These are phyloP conservation scores for Apotomis betuletana DNA, from an alignment of 2,888 invertebrate genomes.

Conservation along the genomic window DNA sequence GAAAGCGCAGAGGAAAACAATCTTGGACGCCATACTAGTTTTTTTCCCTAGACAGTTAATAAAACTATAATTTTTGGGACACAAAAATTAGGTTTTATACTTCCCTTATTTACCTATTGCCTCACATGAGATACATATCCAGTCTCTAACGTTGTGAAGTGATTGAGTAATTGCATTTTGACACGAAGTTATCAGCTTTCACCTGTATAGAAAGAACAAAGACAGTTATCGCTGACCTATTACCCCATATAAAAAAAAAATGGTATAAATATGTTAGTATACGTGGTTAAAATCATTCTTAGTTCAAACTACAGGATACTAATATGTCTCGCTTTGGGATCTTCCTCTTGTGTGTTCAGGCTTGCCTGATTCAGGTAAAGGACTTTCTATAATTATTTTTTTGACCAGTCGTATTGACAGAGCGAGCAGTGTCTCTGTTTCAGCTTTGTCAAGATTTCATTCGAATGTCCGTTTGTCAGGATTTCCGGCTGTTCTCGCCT, in stretches of 20 bases:
- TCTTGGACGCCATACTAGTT: background rate
- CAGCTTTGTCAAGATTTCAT: too few species aligned
- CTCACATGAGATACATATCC: too few species aligned
- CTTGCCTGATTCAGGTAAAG: slow-evolving; percentile 32
- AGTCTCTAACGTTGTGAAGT: too few species aligned
- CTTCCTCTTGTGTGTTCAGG: slow-evolving; percentile 9
- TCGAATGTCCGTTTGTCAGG: too few species aligned
- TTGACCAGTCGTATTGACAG: too few species aligned
- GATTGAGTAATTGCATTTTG: background rate
- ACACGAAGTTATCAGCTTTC: background rate
- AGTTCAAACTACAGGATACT: background rate
- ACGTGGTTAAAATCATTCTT: slow-evolving; percentile 2
- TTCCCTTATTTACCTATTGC: background rate
- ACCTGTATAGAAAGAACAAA: background rate
- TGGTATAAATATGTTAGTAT: background rate
- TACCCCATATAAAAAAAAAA: background rate
- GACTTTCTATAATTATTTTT: too few species aligned
- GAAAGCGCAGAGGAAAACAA: slow-evolving; percentile 33
- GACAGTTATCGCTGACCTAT: background rate
- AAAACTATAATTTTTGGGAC: background rate
- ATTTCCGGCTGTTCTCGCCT: too few species aligned
- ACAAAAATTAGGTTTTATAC: background rate
- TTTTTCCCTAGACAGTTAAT: background rate
- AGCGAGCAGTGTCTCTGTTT: background rate
- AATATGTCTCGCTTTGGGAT: slow-evolving; percentile 12